Base-by-base conservation (phyloP, 1,140 invertebrate species). In the Drosophila tristis region DNA sequence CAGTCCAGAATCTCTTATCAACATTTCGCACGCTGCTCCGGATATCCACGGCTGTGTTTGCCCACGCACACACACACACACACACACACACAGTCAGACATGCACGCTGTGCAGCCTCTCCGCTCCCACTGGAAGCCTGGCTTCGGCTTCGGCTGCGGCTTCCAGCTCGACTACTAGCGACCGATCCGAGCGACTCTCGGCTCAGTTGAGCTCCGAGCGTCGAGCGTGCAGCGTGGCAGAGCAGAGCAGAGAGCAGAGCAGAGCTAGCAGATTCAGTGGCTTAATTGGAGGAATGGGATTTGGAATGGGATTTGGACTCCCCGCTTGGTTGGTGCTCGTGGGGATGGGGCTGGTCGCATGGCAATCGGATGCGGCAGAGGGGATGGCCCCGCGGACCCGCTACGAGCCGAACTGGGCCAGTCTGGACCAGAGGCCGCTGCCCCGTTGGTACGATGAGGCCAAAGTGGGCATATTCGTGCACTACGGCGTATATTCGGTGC, bases 381-480 rank as follows among this genome's bases (percentile, higher is more conserved):
- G 72, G 20, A 54, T 71, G 2, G 75, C 78, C 11, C 66, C 55
- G 2, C 70, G 84, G 8, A 77, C 75, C 11, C 70, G 84, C 15
- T 96, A 95, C 78, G 60, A 93, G 53, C 95, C 96, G 5, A 94
- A 94, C 42, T 99, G 98, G 98, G 92, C 94, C 0, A 97, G 97
- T 87, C 92, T 99, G 65, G 98, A 99, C 86, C 93, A 92, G 8
- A 93, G 98, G 50, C 96, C 96, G 1, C 79, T 98, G 47, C 98
- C 98, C 1, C 15, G 78, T 8, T 99, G 98, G 98, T 99, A 96
- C 84, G 97, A 98, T 82, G 93, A 97, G 54, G 95, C 95, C 0
- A 98, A 98, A 93, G 93, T 99, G 73, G 98, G 98, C 15, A 98
- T 98, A 65, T 98, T 98, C 87, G 93, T 98, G 44, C 98, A 99